Conservation (phyloP, 1,140 invertebrate species). For the Stegodyphus mimosarum region DNA sequence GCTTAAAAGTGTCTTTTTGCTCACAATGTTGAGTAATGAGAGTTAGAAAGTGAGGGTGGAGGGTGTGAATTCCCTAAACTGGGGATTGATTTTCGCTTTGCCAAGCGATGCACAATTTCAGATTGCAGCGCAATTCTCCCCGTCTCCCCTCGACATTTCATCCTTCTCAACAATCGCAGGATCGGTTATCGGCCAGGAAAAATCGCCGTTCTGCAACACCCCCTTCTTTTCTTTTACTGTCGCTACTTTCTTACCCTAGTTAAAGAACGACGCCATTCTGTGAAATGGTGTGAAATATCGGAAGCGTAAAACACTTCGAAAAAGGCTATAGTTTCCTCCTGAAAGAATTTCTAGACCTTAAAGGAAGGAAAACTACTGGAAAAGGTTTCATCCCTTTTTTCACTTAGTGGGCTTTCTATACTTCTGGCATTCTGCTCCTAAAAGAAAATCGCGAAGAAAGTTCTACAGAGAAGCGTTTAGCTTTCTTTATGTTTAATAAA, state of each 20-base stretch:
- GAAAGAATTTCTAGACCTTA: background rate
- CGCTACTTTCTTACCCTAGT: background rate
- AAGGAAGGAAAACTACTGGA: background rate
- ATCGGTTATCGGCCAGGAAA: conserved; percentile 22
- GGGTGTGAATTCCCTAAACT: background rate
- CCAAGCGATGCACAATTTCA: conserved; percentile 28
- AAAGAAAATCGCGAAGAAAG: no score
- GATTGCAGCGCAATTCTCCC: background rate
- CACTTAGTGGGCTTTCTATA: no score
- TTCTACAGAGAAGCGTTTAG: no score
- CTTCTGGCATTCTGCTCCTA: no score
- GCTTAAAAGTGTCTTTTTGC: no score
- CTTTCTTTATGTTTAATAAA: no score
- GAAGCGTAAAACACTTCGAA: conserved; percentile 17
- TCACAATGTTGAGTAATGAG: no score
- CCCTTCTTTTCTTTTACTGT: conserved; percentile 1
- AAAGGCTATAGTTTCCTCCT: background rate
- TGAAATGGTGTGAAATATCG: conserved; percentile 43
- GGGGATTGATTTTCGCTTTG: conserved; percentile 34
- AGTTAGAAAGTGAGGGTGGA: no score
- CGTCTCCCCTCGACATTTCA: background rate
- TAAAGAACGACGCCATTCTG: conserved; percentile 17
- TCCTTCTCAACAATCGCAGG: background rate
- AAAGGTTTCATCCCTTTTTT: no score
- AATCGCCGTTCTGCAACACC: background rate